Conservation (phyloP, 2,113 vertebrate species). For the Formicarius rufipectus region DNA sequence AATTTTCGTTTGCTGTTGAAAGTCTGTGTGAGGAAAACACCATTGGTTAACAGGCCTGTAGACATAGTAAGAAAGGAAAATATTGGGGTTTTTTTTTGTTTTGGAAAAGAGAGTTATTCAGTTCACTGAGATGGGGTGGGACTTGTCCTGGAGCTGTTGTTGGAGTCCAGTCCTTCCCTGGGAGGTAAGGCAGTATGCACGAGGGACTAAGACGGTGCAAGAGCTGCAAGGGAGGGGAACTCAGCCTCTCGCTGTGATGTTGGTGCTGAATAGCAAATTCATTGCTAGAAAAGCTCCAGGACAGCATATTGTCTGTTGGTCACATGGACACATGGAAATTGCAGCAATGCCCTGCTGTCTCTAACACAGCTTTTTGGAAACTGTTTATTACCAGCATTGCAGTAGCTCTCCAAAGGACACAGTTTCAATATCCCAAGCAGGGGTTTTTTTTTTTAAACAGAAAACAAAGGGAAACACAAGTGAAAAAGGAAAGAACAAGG, state of each 20-base stretch:
- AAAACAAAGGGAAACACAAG: not conserved
- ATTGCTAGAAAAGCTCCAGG: not conserved
- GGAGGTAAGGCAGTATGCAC: not conserved
- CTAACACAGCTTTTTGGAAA: not conserved
- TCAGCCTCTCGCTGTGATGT: not conserved
- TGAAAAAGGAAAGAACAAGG: not conserved
- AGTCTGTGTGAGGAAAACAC: not conserved
- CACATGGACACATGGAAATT: not conserved
- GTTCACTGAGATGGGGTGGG: not conserved
- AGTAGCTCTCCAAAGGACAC: not conserved
- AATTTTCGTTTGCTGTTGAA: not conserved
- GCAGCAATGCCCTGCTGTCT: not conserved
- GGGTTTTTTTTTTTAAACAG: not conserved
- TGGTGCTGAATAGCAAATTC: not conserved
- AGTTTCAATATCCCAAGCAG: not conserved
- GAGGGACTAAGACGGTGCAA: not conserved
- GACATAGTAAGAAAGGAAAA: not conserved
- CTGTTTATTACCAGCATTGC: not conserved
- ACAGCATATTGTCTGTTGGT: not conserved
- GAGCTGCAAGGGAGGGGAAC: not conserved
- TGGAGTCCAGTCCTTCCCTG: not conserved
- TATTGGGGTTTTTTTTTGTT: not conserved
- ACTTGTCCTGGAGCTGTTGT: not conserved
- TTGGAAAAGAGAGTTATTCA: not conserved
- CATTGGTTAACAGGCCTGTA: not conserved